phyloP scores from a whole-genome alignment of 2,888 invertebrate genomes.

The Yponomeuta sedellus region DNA sequence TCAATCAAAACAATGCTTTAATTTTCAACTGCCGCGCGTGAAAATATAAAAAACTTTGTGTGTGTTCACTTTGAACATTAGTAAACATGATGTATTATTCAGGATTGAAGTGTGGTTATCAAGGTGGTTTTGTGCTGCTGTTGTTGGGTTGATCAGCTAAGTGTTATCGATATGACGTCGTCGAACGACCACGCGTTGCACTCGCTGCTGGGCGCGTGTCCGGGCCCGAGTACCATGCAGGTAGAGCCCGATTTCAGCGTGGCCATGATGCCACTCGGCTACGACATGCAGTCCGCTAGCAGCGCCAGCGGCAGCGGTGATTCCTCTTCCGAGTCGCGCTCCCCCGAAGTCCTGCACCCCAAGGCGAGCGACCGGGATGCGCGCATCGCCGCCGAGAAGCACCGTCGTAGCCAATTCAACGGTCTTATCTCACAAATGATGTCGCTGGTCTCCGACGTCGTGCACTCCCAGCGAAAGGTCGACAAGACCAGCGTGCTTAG shows the following conservation, averaged over 20 bases:
- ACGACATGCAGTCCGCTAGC: constrained; percentile 38
- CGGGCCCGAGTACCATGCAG: constrained; percentile 31
- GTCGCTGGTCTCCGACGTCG: constrained; percentile 88
- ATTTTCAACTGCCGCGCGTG: background rate
- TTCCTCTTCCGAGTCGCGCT: constrained; percentile 58
- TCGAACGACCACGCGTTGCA: background rate
- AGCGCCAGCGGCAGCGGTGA: constrained; percentile 38
- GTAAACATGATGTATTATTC: constrained; percentile 21
- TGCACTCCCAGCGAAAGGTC: constrained; percentile 87
- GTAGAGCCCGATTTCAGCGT: constrained; percentile 43
- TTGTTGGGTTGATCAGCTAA: constrained; percentile 14
- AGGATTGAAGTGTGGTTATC: constrained; percentile 27
- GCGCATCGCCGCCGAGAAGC: constrained; percentile 93
- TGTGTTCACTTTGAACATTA: background rate
- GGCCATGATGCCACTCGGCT: constrained; percentile 40
- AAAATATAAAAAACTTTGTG: background rate
- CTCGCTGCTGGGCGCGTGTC: constrained; percentile 23
- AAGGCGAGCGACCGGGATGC: constrained; percentile 85
- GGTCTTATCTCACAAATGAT: constrained; percentile 89
- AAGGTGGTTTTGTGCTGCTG: constrained; percentile 6
- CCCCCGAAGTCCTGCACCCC: constrained; percentile 53
- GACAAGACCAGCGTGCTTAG: constrained; percentile 94
- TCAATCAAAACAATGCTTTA: background rate
- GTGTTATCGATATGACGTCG: constrained; percentile 11
- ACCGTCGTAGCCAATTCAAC: constrained; percentile 92